phyloP scores from a whole-genome alignment of 2,888 invertebrate species.

The Harpalus rubripes region DNA sequence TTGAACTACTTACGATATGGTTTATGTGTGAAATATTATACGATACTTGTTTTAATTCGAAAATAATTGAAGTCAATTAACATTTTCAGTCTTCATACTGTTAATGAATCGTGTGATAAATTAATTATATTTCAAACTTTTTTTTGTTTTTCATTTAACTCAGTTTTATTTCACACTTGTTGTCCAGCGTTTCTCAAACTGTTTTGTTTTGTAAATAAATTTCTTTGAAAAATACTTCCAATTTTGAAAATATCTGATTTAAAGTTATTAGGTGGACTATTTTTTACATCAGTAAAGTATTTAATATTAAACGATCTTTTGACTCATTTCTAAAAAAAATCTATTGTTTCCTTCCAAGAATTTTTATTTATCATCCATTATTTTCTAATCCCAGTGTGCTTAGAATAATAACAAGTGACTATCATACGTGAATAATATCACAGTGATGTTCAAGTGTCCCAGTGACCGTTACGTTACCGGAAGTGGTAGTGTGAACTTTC shows the following conservation, averaged over 20 bases:
- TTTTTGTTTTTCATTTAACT: not conserved
- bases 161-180: not conserved
- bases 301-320: too few relatives aligned
- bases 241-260: too few relatives aligned
- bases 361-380: constrained; percentile 42
- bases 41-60: constrained; percentile 5
- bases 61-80: constrained; percentile 28
- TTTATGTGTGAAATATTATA: too few relatives aligned
- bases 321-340: not conserved
- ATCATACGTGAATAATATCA: constrained; percentile 24
- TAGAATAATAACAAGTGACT: constrained; percentile 29
- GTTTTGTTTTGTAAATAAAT: not conserved
- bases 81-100: not conserved
- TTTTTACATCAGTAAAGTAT: too few relatives aligned
- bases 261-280: too few relatives aligned
- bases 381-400: constrained; percentile 23
- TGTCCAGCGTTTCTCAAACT: not conserved
- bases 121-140: constrained; percentile 26
- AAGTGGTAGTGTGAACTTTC: constrained; percentile 2
- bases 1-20: too few relatives aligned
- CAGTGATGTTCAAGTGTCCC: constrained; percentile 14
- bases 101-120: constrained; percentile 4
- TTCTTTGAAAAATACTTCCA: too few relatives aligned
- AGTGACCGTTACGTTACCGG: constrained; percentile 32
- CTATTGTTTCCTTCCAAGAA: constrained; percentile 52